phyloP scores from a whole-genome alignment of 2,113 vertebrate genomes.

The Psettodes erumei region DNA sequence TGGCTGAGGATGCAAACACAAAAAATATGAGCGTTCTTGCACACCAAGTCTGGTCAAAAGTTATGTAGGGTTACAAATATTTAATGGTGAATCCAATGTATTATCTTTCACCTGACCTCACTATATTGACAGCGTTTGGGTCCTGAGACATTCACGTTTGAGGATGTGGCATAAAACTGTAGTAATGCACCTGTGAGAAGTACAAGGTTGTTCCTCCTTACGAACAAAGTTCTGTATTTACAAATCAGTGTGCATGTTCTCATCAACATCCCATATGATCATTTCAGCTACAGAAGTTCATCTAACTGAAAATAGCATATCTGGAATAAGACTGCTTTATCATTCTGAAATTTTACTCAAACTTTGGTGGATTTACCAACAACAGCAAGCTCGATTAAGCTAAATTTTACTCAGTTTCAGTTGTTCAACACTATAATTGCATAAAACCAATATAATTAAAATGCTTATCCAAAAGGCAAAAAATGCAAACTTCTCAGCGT shows the following conservation, averaged over 20 bases:
- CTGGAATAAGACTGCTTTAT: not conserved
- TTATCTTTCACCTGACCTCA: not conserved
- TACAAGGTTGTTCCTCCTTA: not conserved
- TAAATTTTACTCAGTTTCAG: not conserved
- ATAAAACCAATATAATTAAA: not conserved
- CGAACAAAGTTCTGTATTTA: conserved; percentile 4
- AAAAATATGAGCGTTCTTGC: no score
- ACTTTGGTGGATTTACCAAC: not conserved
- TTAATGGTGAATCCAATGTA: not conserved
- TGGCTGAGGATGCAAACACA: no score
- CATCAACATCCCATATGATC: not conserved
- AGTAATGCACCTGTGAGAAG: not conserved
- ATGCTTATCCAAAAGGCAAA: not conserved
- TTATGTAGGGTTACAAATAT: not conserved
- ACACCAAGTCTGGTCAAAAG: no score
- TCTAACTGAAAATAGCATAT: not conserved
- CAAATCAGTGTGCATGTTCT: not conserved
- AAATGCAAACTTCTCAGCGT: not conserved
- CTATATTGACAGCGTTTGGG: no score
- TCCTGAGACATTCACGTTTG: not conserved
- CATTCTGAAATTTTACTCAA: not conserved
- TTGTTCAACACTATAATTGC: not conserved
- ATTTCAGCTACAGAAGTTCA: not conserved
- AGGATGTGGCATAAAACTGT: not conserved
- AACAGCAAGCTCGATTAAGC: not conserved